phyloP scores from a whole-genome alignment of 1,140 invertebrate genomes.

The Nebria ingens region DNA sequence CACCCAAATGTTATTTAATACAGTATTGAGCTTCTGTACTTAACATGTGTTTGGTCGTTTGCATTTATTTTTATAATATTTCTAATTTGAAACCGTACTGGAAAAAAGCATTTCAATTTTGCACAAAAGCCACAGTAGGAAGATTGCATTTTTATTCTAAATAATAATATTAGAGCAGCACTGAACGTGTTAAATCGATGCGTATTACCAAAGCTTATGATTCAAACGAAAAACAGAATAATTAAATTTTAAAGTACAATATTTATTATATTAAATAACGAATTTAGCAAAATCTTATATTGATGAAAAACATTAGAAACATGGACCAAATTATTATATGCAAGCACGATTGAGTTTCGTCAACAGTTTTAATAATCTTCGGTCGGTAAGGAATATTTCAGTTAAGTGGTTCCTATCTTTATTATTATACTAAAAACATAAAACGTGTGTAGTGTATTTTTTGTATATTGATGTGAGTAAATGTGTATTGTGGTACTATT shows the following conservation, averaged over 20 bases:
- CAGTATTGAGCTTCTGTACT: too few species aligned
- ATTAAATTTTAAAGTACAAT: neutral
- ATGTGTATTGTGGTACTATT: too few species aligned
- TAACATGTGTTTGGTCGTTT: too few species aligned
- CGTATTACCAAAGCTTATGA: slow-evolving; percentile 6
- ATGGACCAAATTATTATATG: neutral
- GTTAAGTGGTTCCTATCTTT: neutral
- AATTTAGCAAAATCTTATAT: neutral
- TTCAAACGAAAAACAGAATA: neutral
- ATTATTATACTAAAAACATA: too few species aligned
- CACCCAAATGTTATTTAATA: too few species aligned
- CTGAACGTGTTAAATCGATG: too few species aligned
- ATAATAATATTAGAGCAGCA: too few species aligned
- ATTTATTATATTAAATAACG: neutral
- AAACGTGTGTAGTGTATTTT: neutral
- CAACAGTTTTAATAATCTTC: neutral
- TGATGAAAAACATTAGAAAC: neutral
- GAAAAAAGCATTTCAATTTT: too few species aligned
- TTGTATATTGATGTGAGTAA: neutral
- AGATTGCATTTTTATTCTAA: too few species aligned
- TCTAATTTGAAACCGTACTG: too few species aligned
- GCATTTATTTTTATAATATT: too few species aligned
- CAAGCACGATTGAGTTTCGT: neutral
- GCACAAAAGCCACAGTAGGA: too few species aligned
- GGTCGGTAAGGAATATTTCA: neutral